Conservation (phyloP, 2,888 invertebrate genomes). For the Microchrysa polita region DNA sequence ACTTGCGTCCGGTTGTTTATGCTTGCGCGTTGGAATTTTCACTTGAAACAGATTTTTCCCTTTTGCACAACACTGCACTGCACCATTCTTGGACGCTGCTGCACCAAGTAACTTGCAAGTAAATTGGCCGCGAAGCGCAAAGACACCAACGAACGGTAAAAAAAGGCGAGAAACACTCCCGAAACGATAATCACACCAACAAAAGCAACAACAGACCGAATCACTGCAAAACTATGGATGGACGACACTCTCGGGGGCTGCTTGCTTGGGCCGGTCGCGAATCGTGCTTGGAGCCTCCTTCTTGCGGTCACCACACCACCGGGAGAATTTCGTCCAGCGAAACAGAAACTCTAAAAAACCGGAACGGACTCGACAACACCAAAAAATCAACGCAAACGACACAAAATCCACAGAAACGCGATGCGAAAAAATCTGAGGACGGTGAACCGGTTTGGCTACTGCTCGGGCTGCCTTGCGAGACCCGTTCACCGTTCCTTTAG, state of each 20-base stretch:
- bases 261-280: slow-evolving; percentile 1
- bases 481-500: background rate
- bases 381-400: slow-evolving; percentile 8
- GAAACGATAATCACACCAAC: background rate
- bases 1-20: background rate
- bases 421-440: slow-evolving; percentile 2
- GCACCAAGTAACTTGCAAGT: background rate
- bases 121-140: background rate
- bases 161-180: background rate
- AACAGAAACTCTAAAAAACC: no score
- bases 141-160: background rate
- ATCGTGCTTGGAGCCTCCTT: background rate
- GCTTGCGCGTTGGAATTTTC: slow-evolving; percentile 23
- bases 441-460: slow-evolving; percentile 34
- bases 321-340: background rate
- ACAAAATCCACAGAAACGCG: slow-evolving; percentile 9
- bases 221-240: background rate
- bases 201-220: slow-evolving; percentile 2
- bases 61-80: slow-evolving; percentile 14
- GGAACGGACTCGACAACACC: background rate
- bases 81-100: slow-evolving; percentile 13
- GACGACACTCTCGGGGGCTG: no score
- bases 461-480: background rate
- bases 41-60: slow-evolving; percentile 6
- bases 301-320: background rate